Percentiles rank a stretch among this genome's conserved stretches.
Evolutionary conservation across 2,113 vertebrate species (phyloP).

Genomic region (Centropus bengalensis): DNA sequence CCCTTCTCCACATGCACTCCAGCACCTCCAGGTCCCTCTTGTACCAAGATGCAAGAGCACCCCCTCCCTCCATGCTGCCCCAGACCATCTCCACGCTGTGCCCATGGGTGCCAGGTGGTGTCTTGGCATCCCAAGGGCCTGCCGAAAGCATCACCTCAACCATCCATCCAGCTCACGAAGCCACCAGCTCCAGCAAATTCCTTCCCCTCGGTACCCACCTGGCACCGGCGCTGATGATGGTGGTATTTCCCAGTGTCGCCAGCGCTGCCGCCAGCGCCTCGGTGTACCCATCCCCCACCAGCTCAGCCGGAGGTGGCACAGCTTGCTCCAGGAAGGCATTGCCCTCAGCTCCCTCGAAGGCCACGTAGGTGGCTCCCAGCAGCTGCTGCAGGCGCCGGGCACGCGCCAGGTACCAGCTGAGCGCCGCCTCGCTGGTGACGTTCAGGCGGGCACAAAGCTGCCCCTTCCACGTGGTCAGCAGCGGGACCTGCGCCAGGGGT

Average conservation of each 20-base stretch:
- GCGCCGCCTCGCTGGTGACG: slow-evolving; percentile 80
- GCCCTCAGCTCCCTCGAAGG: slow-evolving; percentile 83
- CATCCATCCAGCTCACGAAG: no score
- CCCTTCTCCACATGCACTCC: no score
- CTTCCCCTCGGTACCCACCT: slow-evolving; percentile 66
- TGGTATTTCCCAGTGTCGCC: slow-evolving; percentile 77
- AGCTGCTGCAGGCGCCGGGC: slow-evolving; percentile 74
- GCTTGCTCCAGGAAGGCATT: slow-evolving; percentile 80
- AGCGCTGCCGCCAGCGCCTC: slow-evolving; percentile 76
- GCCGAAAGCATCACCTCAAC: not conserved
- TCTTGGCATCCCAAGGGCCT: rapidly evolving
- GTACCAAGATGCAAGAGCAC: rapidly evolving
- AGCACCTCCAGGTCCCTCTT: no score
- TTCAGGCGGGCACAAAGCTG: slow-evolving; percentile 86
- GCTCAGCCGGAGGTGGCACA: slow-evolving; percentile 31
- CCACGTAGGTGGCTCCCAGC: slow-evolving; percentile 80
- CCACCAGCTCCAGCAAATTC: rapidly evolving
- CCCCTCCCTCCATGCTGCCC: rapidly evolving
- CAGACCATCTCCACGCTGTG: not conserved
- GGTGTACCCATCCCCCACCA: slow-evolving; percentile 79
- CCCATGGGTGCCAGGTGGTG: not conserved
- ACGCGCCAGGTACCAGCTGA: slow-evolving; percentile 84
- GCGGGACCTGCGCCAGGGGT: slow-evolving; percentile 70
- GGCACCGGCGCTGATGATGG: slow-evolving; percentile 82
- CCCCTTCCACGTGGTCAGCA: slow-evolving; percentile 86